phyloP scores from a whole-genome alignment of 2,113 vertebrate genomes.

The Boleophthalmus pectinirostris region DNA sequence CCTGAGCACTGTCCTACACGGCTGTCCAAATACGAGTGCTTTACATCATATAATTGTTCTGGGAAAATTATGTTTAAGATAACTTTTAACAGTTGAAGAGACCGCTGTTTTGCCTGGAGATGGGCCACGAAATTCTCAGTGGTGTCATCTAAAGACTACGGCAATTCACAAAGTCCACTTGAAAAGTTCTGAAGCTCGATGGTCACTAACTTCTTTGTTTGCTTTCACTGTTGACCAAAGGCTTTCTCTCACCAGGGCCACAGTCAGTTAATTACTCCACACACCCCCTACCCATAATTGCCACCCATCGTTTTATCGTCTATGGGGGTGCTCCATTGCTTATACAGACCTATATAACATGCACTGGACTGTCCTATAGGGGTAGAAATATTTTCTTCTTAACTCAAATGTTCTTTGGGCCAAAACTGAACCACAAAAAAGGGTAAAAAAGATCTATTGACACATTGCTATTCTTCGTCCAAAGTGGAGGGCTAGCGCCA shows the following conservation, averaged over 20 bases:
- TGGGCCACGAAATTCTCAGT: background rate
- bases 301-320: conserved; percentile 15
- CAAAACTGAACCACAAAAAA: conserved; percentile 43
- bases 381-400: conserved; percentile 33
- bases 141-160: background rate
- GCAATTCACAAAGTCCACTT: conserved; percentile 19
- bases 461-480: conserved; percentile 64
- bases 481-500: conserved; percentile 60
- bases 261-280: conserved; percentile 39
- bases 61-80: conserved; percentile 11
- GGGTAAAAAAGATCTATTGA: conserved; percentile 62
- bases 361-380: conserved; percentile 43
- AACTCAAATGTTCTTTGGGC: conserved; percentile 44
- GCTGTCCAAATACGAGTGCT: background rate
- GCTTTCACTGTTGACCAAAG: conserved; percentile 31
- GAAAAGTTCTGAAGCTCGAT: conserved; percentile 18
- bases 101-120: conserved; percentile 3
- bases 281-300: conserved; percentile 30
- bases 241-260: conserved; percentile 35
- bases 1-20: background rate
- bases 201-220: conserved; percentile 38
- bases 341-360: conserved; percentile 18
- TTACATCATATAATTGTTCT: background rate
- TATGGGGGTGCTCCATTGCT: conserved; percentile 18
- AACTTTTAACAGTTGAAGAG: conserved; percentile 17